These are phyloP conservation scores for Ceratosolen fusciceps DNA, from an alignment of 1,140 invertebrate genomes.

Conservation along the genomic window DNA sequence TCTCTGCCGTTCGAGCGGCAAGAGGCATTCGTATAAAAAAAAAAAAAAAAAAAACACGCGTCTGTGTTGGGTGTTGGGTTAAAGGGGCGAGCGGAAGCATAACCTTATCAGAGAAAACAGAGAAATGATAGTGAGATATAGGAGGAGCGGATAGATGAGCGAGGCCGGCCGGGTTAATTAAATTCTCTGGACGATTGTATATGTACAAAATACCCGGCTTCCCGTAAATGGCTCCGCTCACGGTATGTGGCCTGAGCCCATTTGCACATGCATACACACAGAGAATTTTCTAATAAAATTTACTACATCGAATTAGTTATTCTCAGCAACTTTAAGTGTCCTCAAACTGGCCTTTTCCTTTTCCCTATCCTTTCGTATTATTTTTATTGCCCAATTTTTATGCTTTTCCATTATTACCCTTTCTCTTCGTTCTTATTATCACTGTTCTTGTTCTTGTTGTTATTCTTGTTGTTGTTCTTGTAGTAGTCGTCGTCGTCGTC, in stretches of 20 bases:
- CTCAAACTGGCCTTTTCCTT: too few relatives aligned
- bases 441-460: too few relatives aligned
- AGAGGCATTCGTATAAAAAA: neutral
- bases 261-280: neutral
- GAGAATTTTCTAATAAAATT: conserved; percentile 14
- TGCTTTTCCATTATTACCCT: too few relatives aligned
- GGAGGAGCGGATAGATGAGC: neutral
- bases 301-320: neutral
- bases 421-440: too few relatives aligned
- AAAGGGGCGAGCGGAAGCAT: conserved; percentile 57
- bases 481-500: too few relatives aligned
- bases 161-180: conserved; percentile 69
- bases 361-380: too few relatives aligned
- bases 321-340: neutral
- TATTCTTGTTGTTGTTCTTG: too few relatives aligned
- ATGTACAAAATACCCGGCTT: conserved; percentile 36
- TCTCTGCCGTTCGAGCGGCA: neutral
- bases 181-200: conserved; percentile 59
- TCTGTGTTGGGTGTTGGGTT: conserved; percentile 56
- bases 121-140: conserved; percentile 19
- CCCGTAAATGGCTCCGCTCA: conserved; percentile 37
- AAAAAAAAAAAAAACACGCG: too few relatives aligned
- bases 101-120: neutral
- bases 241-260: conserved; percentile 45
- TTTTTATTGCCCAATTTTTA: neutral